Evolutionary conservation across 2,797 vertebrate genomes (phyloP).

Genomic region (Pipistrellus pygmaeus): DNA sequence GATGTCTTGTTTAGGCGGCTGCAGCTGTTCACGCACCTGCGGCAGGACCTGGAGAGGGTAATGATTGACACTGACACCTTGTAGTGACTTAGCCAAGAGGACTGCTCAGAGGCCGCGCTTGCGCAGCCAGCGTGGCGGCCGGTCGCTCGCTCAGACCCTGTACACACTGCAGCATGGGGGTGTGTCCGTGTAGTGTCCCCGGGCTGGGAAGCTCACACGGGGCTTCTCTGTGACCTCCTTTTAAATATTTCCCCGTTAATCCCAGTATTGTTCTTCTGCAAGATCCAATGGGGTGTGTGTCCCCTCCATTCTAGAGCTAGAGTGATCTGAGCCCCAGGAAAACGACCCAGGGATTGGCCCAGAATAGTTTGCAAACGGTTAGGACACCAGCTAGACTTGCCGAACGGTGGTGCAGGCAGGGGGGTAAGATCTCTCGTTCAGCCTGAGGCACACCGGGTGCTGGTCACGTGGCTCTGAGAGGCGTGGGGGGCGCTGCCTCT

Average conservation of each 20-base stretch:
- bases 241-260: constrained; percentile 38
- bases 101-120: constrained; percentile 55
- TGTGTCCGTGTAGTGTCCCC: constrained; percentile 16
- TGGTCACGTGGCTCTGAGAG: not conserved
- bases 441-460: not conserved
- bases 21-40: constrained; percentile 97
- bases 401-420: not conserved
- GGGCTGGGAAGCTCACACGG: constrained; percentile 61
- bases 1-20: constrained; percentile 96
- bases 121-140: constrained; percentile 64
- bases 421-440: not conserved
- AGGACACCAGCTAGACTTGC: not conserved
- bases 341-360: not conserved
- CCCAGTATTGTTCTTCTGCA: constrained; percentile 48
- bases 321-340: constrained; percentile 56
- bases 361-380: not conserved
- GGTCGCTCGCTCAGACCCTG: constrained; percentile 67
- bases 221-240: constrained; percentile 46
- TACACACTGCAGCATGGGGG: constrained; percentile 72
- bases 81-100: constrained; percentile 79
- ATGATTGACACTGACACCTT: constrained; percentile 81
- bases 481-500: not conserved
- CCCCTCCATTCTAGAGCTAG: constrained; percentile 30
- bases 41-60: constrained; percentile 99
- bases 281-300: constrained; percentile 8